phyloP scores from a whole-genome alignment of 2,888 invertebrate genomes.

The Rhingia rostrata region DNA sequence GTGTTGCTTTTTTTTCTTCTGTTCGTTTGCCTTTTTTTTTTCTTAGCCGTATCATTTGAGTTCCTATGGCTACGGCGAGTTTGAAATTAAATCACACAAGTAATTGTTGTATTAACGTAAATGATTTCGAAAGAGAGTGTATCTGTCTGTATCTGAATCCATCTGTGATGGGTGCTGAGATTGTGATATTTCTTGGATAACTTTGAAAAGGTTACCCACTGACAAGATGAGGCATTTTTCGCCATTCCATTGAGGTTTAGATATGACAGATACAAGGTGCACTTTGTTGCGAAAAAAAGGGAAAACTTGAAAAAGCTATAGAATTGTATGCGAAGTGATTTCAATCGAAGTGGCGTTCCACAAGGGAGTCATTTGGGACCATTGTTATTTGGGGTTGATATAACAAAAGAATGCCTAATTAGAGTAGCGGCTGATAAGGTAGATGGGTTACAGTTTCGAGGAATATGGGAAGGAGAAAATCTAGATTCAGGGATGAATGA shows the following conservation, averaged over 20 bases:
- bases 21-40: constrained; percentile 1
- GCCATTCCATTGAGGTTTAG: constrained; percentile 6
- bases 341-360: constrained; percentile 8
- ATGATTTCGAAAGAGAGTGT: constrained; percentile 47
- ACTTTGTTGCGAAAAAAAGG: constrained; percentile 4
- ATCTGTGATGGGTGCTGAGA: constrained; percentile 10
- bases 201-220: constrained; percentile 54
- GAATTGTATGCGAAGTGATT: constrained; percentile 15
- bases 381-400: constrained; percentile 23
- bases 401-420: neutral
- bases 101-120: constrained; percentile 59
- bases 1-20: constrained; percentile 3
- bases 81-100: constrained; percentile 62
- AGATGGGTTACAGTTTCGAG: neutral
- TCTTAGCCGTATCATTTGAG: constrained; percentile 26
- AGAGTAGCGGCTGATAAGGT: too few species aligned
- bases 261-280: neutral
- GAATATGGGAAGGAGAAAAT: neutral
- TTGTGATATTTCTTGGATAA: constrained; percentile 26
- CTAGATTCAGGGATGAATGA: constrained; percentile 32
- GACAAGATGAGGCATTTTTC: constrained; percentile 14
- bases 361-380: constrained; percentile 31
- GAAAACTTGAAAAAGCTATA: constrained; percentile 23
- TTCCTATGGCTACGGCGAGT: constrained; percentile 35
- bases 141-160: constrained; percentile 18